phyloP scores from a whole-genome alignment of 1,140 invertebrate genomes.

The Musca domestica region DNA sequence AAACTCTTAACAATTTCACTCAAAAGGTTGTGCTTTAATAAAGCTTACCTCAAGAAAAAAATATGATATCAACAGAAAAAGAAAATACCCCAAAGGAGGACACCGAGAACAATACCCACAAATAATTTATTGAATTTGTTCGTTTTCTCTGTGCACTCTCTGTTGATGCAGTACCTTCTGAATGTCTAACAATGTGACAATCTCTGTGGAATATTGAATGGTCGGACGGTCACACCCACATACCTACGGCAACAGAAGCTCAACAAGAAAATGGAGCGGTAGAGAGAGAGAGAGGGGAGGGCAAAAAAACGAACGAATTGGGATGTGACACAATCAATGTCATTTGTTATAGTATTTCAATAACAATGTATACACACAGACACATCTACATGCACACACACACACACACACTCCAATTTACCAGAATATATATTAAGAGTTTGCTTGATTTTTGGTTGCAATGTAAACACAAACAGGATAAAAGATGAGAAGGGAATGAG shows the following conservation, averaged over 20 bases:
- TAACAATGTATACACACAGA: background rate
- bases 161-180: background rate
- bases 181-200: constrained; percentile 20
- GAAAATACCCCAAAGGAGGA: background rate
- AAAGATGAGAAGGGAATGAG: too few species aligned
- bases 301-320: background rate
- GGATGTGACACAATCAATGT: constrained; percentile 19
- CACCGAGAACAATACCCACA: background rate
- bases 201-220: constrained; percentile 4
- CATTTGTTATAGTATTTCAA: constrained; percentile 10
- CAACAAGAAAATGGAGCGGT: background rate
- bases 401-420: background rate
- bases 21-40: too few species aligned
- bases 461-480: too few species aligned
- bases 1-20: too few species aligned
- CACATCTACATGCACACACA: background rate
- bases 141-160: background rate
- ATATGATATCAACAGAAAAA: background rate
- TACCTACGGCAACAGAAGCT: background rate
- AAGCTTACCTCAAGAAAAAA: background rate
- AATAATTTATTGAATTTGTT: constrained; percentile 18
- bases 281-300: background rate
- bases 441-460: background rate
- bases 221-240: background rate
- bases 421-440: background rate